Conservation (phyloP, 1,140 invertebrate genomes). For the Wiebesia pumilae region DNA sequence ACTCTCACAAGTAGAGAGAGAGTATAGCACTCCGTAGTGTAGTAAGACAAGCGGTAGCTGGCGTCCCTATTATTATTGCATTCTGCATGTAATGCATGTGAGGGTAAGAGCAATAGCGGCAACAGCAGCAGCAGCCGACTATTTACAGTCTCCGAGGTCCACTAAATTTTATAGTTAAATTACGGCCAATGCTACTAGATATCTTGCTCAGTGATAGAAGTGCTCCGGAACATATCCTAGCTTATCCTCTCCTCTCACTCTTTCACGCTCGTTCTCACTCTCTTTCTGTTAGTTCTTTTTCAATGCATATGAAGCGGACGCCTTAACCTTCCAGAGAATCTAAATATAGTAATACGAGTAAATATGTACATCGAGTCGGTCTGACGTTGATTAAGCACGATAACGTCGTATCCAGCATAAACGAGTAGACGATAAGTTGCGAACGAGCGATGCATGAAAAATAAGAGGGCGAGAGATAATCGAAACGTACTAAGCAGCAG, state of each 20-base stretch:
- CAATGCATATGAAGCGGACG: neutral
- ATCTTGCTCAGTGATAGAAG: slow-evolving; percentile 54
- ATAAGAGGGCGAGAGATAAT: neutral
- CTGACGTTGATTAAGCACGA: slow-evolving; percentile 56
- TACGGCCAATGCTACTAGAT: slow-evolving; percentile 54
- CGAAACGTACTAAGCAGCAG: neutral
- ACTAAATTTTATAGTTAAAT: slow-evolving; percentile 59
- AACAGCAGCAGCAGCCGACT: slow-evolving; percentile 33
- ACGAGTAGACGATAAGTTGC: slow-evolving; percentile 10
- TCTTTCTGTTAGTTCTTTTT: neutral
- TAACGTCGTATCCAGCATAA: slow-evolving; percentile 54
- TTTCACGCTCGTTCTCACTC: neutral
- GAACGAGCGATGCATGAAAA: neutral
- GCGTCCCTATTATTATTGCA: slow-evolving; percentile 52
- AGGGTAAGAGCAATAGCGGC: slow-evolving; percentile 37
- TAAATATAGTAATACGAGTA: slow-evolving; percentile 45
- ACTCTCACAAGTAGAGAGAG: neutral
- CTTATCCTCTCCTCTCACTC: neutral
- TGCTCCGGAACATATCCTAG: slow-evolving; percentile 35
- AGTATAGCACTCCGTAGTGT: slow-evolving; percentile 22
- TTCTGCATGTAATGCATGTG: slow-evolving; percentile 37
- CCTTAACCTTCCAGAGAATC: slow-evolving; percentile 39
- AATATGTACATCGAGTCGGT: slow-evolving; percentile 26
- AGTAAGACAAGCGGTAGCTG: slow-evolving; percentile 11
- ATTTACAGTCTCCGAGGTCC: slow-evolving; percentile 49